Evolutionary conservation across 2,113 vertebrate genomes (phyloP), one percentile per base, ranked within the genome.

Genomic region (Sialia sialis): DNA sequence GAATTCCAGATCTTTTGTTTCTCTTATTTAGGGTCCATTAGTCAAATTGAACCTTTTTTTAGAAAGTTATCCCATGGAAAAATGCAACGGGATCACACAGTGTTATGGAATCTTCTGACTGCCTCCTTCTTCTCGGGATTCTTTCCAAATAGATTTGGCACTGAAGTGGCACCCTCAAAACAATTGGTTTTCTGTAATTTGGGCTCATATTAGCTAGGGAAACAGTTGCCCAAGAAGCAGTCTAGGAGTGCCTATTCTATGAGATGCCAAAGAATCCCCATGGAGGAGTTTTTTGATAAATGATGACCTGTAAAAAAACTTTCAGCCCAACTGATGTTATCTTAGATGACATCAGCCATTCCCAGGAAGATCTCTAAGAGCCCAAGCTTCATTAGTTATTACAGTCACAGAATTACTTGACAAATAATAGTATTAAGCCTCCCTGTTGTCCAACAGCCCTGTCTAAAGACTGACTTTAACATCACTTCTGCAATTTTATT

Each of bases 61-160:
- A 22, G 38, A n/a, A 16, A 26, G 21, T 18, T 84, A 10, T 87
- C 26, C 43, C 18, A 43, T 7, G 3, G 34, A 22, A 64, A 91
- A 44, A 60, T 7, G 6, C n/a, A 38, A 16, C 2, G 1, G 20
- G 20, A 36, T 75, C 32, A 27, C 2, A 1, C 4, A 13, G 27
- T 22, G 19, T 38, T 78, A 10, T 11, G 11, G 43, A 39, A 43
- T 26, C 15, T 82, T 70, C 51, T 66, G 19, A 27, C n/a, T 46
- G 10, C 17, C 20, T 70, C 20, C 32, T 70, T 41, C 23, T 62
- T 49, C 19, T 46, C 34, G 55, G 46, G 22, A 26, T 18, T 55
- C 48, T 19, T 67, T 64, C 43, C 39, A 84, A 21, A 72, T 2
- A 36, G 15, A 25, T 63, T 43, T 74, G 51, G 22, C 64, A 30